Evolutionary conservation across 2,888 invertebrate species (phyloP), one percentile per base, ranked within the genome.

Genomic region (Catonia carolina): DNA sequence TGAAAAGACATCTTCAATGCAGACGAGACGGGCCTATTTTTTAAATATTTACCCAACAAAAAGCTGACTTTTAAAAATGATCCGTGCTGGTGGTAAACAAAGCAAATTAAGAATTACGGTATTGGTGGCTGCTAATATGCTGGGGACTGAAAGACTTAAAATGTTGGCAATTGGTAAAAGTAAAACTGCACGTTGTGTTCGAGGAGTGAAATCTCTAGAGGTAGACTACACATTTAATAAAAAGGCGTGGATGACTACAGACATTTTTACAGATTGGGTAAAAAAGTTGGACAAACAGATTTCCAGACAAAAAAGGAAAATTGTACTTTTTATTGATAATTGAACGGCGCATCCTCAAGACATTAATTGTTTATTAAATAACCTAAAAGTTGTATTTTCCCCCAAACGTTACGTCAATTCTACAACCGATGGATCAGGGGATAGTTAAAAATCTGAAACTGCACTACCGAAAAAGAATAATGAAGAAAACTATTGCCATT

Each of bases 81-180:
- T 58, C 64, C 67, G 54, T 71, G 70, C 56, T 33, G 67, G 68
- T 36, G 68, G 70, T 41, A 71, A 71, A 62, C 59, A 67, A 49
- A 69, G 68, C 41, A 70, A 70, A 61, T 64, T 69, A 35, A 37
- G 58, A 15, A 27, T 55, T 31, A 56, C 56, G 17, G 41, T 42
- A 22, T 15, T 60, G 37, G 41, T 55, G 31, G 39, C 48, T 12
- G 58, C 50, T 14, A 58, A 58, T 23, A 52, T 35, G 54, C 22
- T 20, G 22, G 58, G 58, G 5, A 49, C 58, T 20, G 55, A 55
- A 37, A 59, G 51, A 37, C 39, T 51, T 20, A 59, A 49, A 53
- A 49, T 51, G 2, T 42, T 59, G 2, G 33, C 49, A 22, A 54
- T 62, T 2, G 51, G 57, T 1, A 60, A 58, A 39, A 39, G 36